Conservation (phyloP, 2,888 invertebrate genomes). For the Machimus rusticus region DNA sequence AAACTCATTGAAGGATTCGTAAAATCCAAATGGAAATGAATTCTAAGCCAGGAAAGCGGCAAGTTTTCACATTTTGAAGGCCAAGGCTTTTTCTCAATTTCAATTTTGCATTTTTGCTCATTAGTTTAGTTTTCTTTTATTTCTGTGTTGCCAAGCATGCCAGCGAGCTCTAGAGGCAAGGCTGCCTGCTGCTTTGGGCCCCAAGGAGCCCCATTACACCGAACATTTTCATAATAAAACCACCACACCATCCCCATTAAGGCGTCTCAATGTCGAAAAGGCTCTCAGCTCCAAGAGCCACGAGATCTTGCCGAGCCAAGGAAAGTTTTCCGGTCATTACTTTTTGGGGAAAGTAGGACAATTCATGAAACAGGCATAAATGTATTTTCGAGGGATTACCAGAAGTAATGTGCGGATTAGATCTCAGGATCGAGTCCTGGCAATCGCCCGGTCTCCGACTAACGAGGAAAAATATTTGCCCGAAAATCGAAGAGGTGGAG, state of each 20-base stretch:
- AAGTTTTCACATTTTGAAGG: neutral
- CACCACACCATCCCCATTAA: neutral
- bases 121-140: neutral
- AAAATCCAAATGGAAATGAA: neutral
- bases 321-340: conserved; percentile 14
- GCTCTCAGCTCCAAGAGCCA: neutral
- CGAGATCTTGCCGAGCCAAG: neutral
- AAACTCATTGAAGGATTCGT: neutral
- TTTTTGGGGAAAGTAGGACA: conserved; percentile 18
- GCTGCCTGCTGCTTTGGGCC: neutral
- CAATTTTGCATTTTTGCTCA: neutral
- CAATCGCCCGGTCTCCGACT: neutral
- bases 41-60: neutral
- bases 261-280: neutral
- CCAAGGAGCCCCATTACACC: neutral
- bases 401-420: neutral
- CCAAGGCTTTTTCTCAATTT: neutral
- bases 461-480: neutral
- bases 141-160: neutral
- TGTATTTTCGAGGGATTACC: conserved; percentile 30
- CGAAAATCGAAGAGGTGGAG: neutral
- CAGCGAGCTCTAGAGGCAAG: neutral
- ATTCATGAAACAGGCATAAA: conserved; percentile 36
- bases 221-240: neutral
- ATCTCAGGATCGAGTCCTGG: neutral